Base-by-base conservation (phyloP, 2,797 vertebrate species). In the Sphenodon punctatus region DNA sequence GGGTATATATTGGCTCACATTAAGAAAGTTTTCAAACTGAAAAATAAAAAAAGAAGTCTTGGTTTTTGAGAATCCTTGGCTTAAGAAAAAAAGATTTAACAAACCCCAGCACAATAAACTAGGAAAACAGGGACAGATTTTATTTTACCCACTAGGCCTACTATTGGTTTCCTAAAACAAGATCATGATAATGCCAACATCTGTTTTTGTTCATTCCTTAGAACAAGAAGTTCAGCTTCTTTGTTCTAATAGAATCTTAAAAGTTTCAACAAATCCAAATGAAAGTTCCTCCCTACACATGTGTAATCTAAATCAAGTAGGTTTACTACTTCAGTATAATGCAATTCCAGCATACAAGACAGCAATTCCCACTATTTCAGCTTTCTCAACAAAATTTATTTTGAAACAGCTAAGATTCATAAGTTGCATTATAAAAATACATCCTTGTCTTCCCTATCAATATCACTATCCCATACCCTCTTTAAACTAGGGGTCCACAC, bases 271-370 rank as follows among this genome's bases (percentile, higher is more conserved):
- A n/a, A 77, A 73, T 60, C 58, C 65, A 86, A 87, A 88, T 79
- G 73, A 90, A 88, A 61, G 61, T 16, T 87, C 73, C 89, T 88
- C 88, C 74, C 67, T 56, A 86, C 73, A 83, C 89, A 82, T 84
- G 75, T 84, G 84, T 70, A 80, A 84, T 87, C 78, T 46, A 80
- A 59, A 85, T 82, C 70, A 89, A 88, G 59, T 9, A 58, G 20
- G 22, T 58, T 58, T 59, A 88, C 74, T 75, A 88, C 90, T 88
- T 79, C 82, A 82, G 82, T 73, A 82, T 82, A 84, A 92, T 86
- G 84, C 84, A 89, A 73, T 88, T 89, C 84, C 70, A 79, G 55
- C 86, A 75, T 0, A 1, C 72, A 39, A 23, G 55, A 59, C 71
- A 88, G 20, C 65, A 87, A 69, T 2, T 20, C 32, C 17, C 73